These are phyloP conservation scores for Sebastes nivosus DNA, from an alignment of 2,797 vertebrate genomes.

Conservation along the genomic window DNA sequence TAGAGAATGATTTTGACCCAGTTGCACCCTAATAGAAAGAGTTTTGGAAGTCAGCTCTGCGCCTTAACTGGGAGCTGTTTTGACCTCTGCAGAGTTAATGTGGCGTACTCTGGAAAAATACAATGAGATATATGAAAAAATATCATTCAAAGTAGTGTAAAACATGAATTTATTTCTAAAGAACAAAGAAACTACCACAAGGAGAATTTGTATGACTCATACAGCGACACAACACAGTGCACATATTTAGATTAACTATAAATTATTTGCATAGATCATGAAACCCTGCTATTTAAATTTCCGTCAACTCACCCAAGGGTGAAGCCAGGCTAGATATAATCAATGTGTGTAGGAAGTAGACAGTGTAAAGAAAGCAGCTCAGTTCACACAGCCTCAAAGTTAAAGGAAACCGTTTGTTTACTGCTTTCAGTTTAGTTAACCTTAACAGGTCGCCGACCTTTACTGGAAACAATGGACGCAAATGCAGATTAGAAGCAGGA, in stretches of 20 bases:
- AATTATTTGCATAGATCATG: constrained; percentile 35
- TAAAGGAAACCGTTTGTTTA: neutral
- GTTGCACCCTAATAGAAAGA: neutral
- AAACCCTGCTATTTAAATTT: constrained; percentile 3
- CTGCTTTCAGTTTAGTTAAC: neutral
- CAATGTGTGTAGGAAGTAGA: constrained; percentile 24
- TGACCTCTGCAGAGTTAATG: neutral
- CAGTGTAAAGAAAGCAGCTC: neutral
- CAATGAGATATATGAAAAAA: neutral
- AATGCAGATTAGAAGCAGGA: constrained; percentile 3
- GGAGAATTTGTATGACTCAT: neutral
- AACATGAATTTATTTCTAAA: neutral
- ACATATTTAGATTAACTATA: neutral
- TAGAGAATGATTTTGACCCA: constrained; percentile 29
- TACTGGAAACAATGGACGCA: neutral
- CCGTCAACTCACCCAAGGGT: neutral
- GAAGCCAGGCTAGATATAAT: neutral
- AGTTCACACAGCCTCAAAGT: neutral
- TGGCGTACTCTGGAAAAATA: neutral
- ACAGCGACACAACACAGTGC: neutral
- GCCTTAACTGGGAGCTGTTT: neutral
- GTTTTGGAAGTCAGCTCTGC: neutral
- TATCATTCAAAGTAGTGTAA: neutral
- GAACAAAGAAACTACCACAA: neutral
- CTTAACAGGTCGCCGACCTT: neutral